A percentile compares a stretch with the other conserved stretches of the same genome.
These are phyloP conservation scores for Bugula neritina DNA, from an alignment of 2,888 invertebrate genomes.

Conservation along the genomic window DNA sequence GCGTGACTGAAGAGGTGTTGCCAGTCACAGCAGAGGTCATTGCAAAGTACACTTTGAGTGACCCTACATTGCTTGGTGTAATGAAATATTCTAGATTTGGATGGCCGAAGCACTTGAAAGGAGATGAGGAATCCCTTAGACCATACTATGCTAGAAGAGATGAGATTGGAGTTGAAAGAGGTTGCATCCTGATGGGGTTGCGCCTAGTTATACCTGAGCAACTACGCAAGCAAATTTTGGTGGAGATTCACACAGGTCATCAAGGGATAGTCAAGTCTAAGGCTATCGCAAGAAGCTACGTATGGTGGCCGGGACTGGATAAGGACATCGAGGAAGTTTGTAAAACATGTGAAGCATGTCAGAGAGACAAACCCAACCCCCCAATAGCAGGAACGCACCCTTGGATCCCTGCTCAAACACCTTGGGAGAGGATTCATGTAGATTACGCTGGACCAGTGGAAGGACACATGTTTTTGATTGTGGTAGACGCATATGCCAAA, in stretches of 20 bases:
- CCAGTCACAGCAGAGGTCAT: not conserved
- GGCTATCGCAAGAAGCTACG: not conserved
- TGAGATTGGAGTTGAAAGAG: not conserved
- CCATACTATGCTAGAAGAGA: not conserved
- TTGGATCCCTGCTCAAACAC: constrained; percentile 1
- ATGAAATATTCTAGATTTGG: not conserved
- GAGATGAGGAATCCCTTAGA: not conserved
- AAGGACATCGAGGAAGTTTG: not conserved
- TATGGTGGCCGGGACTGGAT: constrained; percentile 11
- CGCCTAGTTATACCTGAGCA: not conserved
- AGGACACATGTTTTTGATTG: not conserved
- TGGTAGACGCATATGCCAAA: constrained; percentile 10
- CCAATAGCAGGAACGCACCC: not conserved
- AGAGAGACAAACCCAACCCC: not conserved
- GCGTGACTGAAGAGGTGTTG: not conserved
- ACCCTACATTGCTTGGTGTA: not conserved
- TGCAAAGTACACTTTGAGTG: not conserved
- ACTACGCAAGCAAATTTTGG: not conserved
- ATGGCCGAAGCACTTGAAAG: no score
- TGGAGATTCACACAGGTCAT: not conserved
- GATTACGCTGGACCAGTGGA: not conserved
- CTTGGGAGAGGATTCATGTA: not conserved
- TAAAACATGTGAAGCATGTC: not conserved
- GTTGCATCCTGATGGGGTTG: not conserved
- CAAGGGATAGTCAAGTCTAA: not conserved